A percentile compares a stretch with the other conserved stretches of the same genome.
Evolutionary conservation across 2,888 invertebrate species (phyloP).

Genomic region (Habroteleia sp.): DNA sequence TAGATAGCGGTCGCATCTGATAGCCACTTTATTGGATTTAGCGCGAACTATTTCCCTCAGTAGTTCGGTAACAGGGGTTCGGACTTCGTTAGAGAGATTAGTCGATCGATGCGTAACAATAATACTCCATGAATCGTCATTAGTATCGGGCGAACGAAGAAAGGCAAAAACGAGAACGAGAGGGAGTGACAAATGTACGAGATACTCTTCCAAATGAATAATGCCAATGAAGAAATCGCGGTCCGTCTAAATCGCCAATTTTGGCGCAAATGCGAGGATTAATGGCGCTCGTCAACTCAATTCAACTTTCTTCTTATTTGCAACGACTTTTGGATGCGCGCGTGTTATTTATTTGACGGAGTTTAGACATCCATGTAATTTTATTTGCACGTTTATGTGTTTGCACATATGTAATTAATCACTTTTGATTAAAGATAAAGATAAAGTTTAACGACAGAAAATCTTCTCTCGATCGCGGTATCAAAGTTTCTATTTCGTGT

Average conservation of each 20-base stretch:
- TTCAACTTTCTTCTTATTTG: slow-evolving; percentile 35
- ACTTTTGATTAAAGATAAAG: no score
- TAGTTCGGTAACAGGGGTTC: slow-evolving; percentile 38
- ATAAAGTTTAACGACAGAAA: no score
- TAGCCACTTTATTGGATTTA: slow-evolving; percentile 62
- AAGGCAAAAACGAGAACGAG: no score
- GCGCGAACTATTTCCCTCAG: slow-evolving; percentile 53
- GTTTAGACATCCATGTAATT: slow-evolving; percentile 4
- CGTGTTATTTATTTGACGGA: slow-evolving; percentile 12
- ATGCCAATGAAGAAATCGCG: slow-evolving; percentile 23
- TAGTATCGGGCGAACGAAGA: slow-evolving; percentile 31
- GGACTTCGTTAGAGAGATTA: slow-evolving; percentile 59
- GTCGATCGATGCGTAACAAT: slow-evolving; percentile 56
- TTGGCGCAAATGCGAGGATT: slow-evolving; percentile 5
- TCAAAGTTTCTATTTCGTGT: no score
- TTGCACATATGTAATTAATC: no score
- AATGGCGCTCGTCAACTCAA: slow-evolving; percentile 24
- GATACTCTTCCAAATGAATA: slow-evolving; percentile 23
- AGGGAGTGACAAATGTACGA: no score
- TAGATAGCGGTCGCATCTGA: slow-evolving; percentile 57
- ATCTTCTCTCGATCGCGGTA: no score
- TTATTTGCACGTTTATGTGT: background rate
- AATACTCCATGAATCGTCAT: slow-evolving; percentile 57
- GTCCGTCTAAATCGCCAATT: background rate
- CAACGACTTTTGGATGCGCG: slow-evolving; percentile 24